phyloP scores from a whole-genome alignment of 2,113 vertebrate species.

The Carollia perspicillata region DNA sequence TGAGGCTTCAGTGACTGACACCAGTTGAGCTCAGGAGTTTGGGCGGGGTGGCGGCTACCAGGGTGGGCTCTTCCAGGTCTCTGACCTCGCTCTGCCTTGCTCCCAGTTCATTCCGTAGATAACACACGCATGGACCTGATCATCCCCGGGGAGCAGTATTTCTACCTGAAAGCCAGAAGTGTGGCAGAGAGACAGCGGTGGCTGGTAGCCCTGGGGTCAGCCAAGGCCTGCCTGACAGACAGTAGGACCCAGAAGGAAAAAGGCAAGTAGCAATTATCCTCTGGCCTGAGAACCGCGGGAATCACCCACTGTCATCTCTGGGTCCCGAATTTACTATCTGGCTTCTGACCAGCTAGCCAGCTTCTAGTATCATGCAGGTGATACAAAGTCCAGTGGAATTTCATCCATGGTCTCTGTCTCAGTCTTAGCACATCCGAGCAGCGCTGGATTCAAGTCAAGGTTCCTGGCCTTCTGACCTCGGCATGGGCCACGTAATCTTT shows the following conservation, averaged over 20 bases:
- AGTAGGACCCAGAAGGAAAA: slow-evolving; percentile 96
- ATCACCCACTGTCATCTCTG: neutral
- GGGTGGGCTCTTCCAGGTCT: neutral
- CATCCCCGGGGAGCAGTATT: slow-evolving; percentile 97
- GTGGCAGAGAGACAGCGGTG: slow-evolving; percentile 96
- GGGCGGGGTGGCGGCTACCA: neutral
- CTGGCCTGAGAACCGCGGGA: neutral
- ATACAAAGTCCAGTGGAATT: neutral
- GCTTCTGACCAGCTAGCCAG: neutral
- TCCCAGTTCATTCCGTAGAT: slow-evolving; percentile 92
- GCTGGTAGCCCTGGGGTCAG: slow-evolving; percentile 95
- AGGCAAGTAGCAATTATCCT: slow-evolving; percentile 79
- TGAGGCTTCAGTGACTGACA: neutral
- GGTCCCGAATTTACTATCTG: neutral
- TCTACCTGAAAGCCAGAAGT: slow-evolving; percentile 96
- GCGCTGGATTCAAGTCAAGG: neutral
- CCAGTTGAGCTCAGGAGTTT: neutral
- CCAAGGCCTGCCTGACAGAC: slow-evolving; percentile 97
- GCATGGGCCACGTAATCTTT: neutral
- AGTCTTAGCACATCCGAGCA: neutral
- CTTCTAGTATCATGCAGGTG: neutral
- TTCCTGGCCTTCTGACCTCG: neutral
- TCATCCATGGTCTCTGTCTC: neutral
- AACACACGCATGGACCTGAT: slow-evolving; percentile 94
- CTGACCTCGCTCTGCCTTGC: slow-evolving; percentile 42